Conservation (phyloP, 2,888 invertebrate species). For the Acheta domesticus region DNA sequence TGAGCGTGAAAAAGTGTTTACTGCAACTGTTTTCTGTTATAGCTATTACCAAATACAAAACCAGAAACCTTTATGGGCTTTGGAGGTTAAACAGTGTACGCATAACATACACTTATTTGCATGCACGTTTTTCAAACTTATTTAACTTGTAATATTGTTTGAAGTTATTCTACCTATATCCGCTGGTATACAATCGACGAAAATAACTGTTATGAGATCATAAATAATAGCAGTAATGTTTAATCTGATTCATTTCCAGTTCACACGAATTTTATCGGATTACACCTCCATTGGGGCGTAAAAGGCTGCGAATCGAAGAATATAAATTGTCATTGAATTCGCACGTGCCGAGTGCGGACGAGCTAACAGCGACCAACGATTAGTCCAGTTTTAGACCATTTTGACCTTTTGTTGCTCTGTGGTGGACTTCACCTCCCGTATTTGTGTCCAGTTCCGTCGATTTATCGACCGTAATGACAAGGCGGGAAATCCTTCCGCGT, state of each 20-base stretch:
- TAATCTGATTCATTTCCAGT: neutral
- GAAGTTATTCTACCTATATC: neutral
- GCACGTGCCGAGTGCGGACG: neutral
- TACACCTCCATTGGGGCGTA: neutral
- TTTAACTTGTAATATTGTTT: too few relatives aligned
- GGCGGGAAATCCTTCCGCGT: neutral
- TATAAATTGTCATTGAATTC: conserved; percentile 4
- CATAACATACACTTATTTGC: too few relatives aligned
- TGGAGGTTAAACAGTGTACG: too few relatives aligned
- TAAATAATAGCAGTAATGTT: neutral
- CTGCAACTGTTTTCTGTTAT: too few relatives aligned
- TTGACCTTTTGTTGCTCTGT: neutral
- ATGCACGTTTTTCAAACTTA: too few relatives aligned
- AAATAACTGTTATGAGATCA: neutral
- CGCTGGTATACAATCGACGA: neutral
- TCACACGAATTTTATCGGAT: neutral
- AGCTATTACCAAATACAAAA: too few relatives aligned
- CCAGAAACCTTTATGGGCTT: too few relatives aligned
- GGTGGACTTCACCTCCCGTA: neutral
- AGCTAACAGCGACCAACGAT: neutral
- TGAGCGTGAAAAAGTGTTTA: too few relatives aligned
- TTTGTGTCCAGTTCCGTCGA: neutral
- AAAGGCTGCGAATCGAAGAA: neutral
- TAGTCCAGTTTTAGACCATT: neutral
- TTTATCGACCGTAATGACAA: neutral